Conservation (phyloP, 2,797 vertebrate species). For the Rhinogobio ventralis region DNA sequence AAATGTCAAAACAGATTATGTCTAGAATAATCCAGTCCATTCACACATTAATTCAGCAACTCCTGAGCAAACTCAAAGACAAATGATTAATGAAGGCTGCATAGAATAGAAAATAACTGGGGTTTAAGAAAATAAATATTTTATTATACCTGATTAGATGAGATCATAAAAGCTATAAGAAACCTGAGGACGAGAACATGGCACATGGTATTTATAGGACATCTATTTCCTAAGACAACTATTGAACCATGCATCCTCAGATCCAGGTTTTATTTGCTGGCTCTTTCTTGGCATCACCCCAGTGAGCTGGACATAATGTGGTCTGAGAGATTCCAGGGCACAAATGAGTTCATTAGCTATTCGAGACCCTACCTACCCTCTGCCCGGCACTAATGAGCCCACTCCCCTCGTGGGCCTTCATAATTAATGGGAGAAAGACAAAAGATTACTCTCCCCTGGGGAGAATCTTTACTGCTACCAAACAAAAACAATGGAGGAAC, state of each 20-base stretch:
- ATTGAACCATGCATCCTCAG: neutral
- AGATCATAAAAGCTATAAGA: neutral
- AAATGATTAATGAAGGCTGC: neutral
- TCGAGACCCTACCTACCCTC: slow-evolving; percentile 21
- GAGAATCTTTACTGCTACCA: slow-evolving; percentile 39
- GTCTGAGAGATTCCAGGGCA: slow-evolving; percentile 2
- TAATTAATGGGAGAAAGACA: slow-evolving; percentile 68
- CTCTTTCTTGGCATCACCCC: neutral
- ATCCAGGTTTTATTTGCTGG: neutral
- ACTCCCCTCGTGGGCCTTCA: slow-evolving; percentile 43
- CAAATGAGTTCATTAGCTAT: slow-evolving; percentile 30
- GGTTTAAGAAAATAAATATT: neutral
- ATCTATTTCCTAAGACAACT: neutral
- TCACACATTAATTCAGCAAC: neutral
- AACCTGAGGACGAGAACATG: neutral
- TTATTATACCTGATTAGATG: neutral
- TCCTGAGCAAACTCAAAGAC: neutral
- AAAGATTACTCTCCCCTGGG: slow-evolving; percentile 55
- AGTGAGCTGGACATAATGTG: slow-evolving; percentile 13
- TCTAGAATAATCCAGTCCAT: slow-evolving; percentile 1
- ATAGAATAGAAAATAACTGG: neutral
- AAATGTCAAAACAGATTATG: slow-evolving; percentile 25
- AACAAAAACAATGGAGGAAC: slow-evolving; percentile 43
- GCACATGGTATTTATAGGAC: neutral
- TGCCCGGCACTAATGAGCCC: slow-evolving; percentile 67